Conservation (phyloP, 2,113 vertebrate species). For the Promerops cafer region DNA sequence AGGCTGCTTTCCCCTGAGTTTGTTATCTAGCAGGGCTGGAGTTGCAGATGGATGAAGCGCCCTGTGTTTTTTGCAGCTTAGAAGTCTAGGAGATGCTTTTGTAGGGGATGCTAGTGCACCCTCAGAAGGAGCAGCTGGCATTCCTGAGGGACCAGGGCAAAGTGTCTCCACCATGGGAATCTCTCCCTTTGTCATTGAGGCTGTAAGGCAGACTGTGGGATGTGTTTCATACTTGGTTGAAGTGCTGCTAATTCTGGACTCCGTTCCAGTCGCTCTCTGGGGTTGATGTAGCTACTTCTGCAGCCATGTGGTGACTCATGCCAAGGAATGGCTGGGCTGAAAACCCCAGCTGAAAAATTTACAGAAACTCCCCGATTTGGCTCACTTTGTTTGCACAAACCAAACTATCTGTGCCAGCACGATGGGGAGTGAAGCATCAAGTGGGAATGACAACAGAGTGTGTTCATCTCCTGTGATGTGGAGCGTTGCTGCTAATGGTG, state of each 20-base stretch:
- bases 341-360: not conserved
- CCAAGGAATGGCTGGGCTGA: not conserved
- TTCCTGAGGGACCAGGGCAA: not conserved
- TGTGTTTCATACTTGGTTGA: not conserved
- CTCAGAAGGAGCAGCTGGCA: not conserved
- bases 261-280: not conserved
- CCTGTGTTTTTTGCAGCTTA: not conserved
- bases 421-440: not conserved
- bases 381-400: not conserved
- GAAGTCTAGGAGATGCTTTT: not conserved
- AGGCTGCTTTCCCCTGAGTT: not conserved
- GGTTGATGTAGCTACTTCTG: not conserved
- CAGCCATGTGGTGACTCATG: not conserved
- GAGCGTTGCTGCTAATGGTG: fast-evolving
- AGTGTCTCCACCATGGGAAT: not conserved
- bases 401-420: not conserved
- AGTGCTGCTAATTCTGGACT: not conserved
- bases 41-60: fast-evolving
- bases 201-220: not conserved
- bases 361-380: not conserved
- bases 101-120: not conserved
- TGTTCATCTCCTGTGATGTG: not conserved
- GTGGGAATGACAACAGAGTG: not conserved
- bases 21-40: not conserved
- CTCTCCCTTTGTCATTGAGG: not conserved